phyloP scores from a whole-genome alignment of 2,888 invertebrate genomes.

The Perizoma affinitatum region DNA sequence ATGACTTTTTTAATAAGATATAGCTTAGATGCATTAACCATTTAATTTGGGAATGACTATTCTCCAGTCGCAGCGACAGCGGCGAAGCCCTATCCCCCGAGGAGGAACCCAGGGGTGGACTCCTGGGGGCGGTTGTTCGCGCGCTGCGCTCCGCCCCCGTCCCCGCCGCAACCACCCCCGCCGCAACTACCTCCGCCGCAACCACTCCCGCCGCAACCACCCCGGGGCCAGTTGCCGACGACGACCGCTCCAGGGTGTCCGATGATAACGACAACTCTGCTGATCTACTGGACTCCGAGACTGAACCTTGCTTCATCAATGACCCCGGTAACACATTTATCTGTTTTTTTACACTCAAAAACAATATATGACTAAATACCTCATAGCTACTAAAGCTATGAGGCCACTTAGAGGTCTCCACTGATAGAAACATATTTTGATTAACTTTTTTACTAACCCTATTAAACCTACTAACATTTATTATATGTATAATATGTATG shows the following conservation, averaged over 20 bases:
- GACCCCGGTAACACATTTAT: conserved; percentile 89
- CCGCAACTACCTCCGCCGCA: conserved; percentile 10
- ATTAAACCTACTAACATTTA: too few species aligned
- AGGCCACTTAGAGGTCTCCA: too few species aligned
- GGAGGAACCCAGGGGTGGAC: conserved; percentile 68
- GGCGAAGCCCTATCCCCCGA: conserved; percentile 88
- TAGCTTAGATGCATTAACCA: not conserved
- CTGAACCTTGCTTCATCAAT: conserved; percentile 92
- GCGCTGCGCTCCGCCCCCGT: conserved; percentile 69
- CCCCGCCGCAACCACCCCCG: conserved; percentile 36
- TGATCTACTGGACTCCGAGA: conserved; percentile 92
- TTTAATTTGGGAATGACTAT: not conserved
- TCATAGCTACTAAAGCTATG: too few species aligned
- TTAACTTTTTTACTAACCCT: too few species aligned
- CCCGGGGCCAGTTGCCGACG: conserved; percentile 46
- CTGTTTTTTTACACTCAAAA: too few species aligned
- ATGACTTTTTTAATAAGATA: too few species aligned
- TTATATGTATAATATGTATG: too few species aligned
- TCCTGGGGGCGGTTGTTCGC: conserved; percentile 89
- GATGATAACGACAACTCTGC: conserved; percentile 89
- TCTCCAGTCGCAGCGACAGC: conserved; percentile 85
- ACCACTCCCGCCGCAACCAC: conserved; percentile 33
- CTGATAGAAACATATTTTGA: too few species aligned
- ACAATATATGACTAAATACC: too few species aligned
- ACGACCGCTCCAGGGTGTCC: conserved; percentile 68